These are phyloP conservation scores for Stenchaetothrips biformis DNA, from an alignment of 2,888 invertebrate species.

Conservation along the genomic window DNA sequence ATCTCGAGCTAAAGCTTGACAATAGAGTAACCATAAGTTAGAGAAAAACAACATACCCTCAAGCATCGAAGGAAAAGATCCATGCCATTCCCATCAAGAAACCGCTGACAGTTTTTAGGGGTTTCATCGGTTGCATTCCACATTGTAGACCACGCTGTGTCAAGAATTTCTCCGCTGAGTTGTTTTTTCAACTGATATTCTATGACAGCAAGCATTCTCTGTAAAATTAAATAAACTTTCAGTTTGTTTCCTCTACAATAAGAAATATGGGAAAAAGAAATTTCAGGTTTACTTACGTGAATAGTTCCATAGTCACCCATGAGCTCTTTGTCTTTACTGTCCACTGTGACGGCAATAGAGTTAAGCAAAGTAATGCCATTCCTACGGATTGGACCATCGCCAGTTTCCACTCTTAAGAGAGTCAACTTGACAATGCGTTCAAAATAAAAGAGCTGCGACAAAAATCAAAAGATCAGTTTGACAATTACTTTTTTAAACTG, in stretches of 20 bases:
- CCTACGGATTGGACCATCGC: conserved; percentile 85
- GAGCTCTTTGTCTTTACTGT: conserved; percentile 84
- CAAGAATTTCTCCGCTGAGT: conserved; percentile 90
- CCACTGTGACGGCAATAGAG: conserved; percentile 93
- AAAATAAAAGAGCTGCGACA: conserved; percentile 77
- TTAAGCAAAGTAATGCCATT: conserved; percentile 93
- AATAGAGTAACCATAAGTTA: conserved; percentile 31
- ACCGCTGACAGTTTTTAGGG: conserved; percentile 85
- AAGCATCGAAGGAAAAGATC: conserved; percentile 83
- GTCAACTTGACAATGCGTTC: conserved; percentile 78
- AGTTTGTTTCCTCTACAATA: neutral
- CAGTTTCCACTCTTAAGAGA: conserved; percentile 73
- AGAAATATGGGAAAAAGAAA: conserved; percentile 26
- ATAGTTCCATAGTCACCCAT: conserved; percentile 87
- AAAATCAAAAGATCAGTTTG: neutral
- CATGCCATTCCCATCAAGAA: conserved; percentile 85
- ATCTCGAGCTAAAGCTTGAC: conserved; percentile 23
- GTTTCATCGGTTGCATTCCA: conserved; percentile 98
- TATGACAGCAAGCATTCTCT: conserved; percentile 86
- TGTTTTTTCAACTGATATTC: conserved; percentile 68
- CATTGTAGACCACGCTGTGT: conserved; percentile 99
- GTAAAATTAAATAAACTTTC: conserved; percentile 40
- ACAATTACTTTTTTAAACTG: neutral
- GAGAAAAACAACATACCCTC: conserved; percentile 58
- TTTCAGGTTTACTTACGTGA: conserved; percentile 52